Percentiles rank a stretch among this genome's conserved stretches.
Evolutionary conservation across 2,888 invertebrate genomes (phyloP).

Genomic region (Halictus ligatus): DNA sequence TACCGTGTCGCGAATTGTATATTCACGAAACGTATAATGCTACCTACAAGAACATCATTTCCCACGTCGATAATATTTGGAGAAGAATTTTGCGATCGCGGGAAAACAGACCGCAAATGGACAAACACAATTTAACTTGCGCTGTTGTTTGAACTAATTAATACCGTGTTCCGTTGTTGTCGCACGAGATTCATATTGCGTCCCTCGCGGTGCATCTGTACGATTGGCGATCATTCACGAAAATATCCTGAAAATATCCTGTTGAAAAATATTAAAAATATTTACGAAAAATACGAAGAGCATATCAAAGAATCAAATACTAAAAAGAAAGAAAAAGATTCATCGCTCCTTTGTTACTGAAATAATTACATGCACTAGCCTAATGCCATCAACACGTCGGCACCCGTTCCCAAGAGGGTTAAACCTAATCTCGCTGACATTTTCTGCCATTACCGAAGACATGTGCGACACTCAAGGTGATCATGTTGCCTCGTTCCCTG

Average conservation of each 20-base stretch:
- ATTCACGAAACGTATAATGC: not conserved
- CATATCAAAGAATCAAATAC: too few species aligned
- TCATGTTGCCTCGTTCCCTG: not conserved
- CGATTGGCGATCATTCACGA: not conserved
- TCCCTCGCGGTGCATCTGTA: not conserved
- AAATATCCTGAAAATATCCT: not conserved
- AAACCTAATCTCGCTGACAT: not conserved
- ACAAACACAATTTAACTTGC: not conserved
- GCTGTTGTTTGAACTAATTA: not conserved
- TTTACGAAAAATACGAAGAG: too few species aligned
- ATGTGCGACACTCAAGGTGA: not conserved
- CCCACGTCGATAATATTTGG: not conserved
- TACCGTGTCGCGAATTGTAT: too few species aligned
- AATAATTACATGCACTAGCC: not conserved
- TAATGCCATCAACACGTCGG: not conserved
- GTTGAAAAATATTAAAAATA: too few species aligned
- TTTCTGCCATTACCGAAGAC: not conserved
- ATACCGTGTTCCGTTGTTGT: not conserved
- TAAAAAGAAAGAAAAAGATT: too few species aligned
- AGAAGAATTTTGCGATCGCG: too few species aligned
- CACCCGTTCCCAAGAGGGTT: not conserved
- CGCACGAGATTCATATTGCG: not conserved
- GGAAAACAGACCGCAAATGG: not conserved
- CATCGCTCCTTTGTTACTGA: too few species aligned
- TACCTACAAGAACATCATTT: not conserved